Percentiles rank a stretch among this genome's conserved stretches.
Conservation (phyloP, 2,888 invertebrate genomes). For the Lymantria monacha region DNA sequence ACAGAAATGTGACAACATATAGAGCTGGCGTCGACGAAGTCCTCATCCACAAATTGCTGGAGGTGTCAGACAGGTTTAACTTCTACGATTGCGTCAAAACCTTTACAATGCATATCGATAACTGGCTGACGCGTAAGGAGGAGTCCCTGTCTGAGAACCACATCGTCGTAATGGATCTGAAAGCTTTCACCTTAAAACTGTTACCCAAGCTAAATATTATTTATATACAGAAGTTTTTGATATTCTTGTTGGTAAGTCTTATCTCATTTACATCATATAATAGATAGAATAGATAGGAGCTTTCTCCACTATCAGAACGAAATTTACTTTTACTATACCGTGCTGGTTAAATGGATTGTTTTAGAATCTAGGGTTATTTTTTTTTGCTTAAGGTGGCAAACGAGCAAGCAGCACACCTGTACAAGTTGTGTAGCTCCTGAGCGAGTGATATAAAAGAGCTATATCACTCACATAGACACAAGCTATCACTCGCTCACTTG, state of each 20-base stretch:
- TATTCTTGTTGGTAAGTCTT: slow-evolving; percentile 59
- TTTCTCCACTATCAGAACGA: too few species aligned
- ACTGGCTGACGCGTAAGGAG: slow-evolving; percentile 47
- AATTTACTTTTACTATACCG: too few species aligned
- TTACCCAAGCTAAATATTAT: slow-evolving; percentile 60
- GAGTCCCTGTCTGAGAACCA: slow-evolving; percentile 52
- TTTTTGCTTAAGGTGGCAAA: too few species aligned
- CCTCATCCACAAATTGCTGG: slow-evolving; percentile 55
- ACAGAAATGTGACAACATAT: slow-evolving; percentile 50
- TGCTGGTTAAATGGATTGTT: too few species aligned
- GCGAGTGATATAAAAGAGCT: too few species aligned
- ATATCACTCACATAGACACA: too few species aligned
- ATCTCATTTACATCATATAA: background rate
- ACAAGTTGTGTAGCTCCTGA: too few species aligned
- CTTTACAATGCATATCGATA: slow-evolving; percentile 53
- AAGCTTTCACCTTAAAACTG: slow-evolving; percentile 51
- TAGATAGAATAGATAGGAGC: too few species aligned
- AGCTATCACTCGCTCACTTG: too few species aligned
- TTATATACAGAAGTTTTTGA: slow-evolving; percentile 58
- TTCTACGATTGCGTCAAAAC: slow-evolving; percentile 60
- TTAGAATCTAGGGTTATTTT: too few species aligned
- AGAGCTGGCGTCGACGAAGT: slow-evolving; percentile 50
- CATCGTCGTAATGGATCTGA: slow-evolving; percentile 59
- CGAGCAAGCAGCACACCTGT: too few species aligned
- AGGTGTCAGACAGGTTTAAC: slow-evolving; percentile 51